A percentile compares a stretch with the other conserved stretches of the same genome.
phyloP scores from a whole-genome alignment of 2,888 invertebrate species.

The Heliconius hortense region DNA sequence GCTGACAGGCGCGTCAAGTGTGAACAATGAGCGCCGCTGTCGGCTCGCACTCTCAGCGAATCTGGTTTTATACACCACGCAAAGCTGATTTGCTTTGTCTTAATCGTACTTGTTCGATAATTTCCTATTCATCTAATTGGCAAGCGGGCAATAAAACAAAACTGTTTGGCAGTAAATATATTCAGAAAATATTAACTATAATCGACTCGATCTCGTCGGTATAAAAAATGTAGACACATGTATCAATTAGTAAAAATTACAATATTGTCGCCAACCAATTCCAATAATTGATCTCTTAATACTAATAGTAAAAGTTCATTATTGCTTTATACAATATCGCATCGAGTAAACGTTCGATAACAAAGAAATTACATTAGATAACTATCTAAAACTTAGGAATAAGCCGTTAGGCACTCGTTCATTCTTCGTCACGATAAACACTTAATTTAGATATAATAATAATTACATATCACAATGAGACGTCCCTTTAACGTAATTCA shows the following conservation, averaged over 20 bases:
- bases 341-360: constrained; percentile 75
- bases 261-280: constrained; percentile 72
- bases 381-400: constrained; percentile 67
- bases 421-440: constrained; percentile 76
- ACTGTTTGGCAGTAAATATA: constrained; percentile 79
- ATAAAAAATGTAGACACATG: constrained; percentile 66
- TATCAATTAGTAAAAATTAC: constrained; percentile 65
- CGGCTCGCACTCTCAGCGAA: constrained; percentile 10
- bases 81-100: constrained; percentile 25
- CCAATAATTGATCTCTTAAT: constrained; percentile 71
- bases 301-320: constrained; percentile 75
- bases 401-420: constrained; percentile 71
- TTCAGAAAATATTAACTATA: constrained; percentile 80
- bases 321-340: constrained; percentile 80
- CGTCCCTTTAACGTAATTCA: constrained; percentile 75
- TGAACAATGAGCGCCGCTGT: constrained; percentile 22
- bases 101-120: constrained; percentile 21
- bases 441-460: constrained; percentile 81
- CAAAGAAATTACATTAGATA: constrained; percentile 64
- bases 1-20: constrained; percentile 13
- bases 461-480: constrained; percentile 83
- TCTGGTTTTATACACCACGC: constrained; percentile 27
- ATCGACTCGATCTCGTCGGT: constrained; percentile 72
- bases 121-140: constrained; percentile 17
- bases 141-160: constrained; percentile 47